A percentile compares a stretch with the other conserved stretches of the same genome.
These are phyloP conservation scores for Trachymyrmex cornetzi DNA, from an alignment of 1,140 invertebrate species.

Conservation along the genomic window DNA sequence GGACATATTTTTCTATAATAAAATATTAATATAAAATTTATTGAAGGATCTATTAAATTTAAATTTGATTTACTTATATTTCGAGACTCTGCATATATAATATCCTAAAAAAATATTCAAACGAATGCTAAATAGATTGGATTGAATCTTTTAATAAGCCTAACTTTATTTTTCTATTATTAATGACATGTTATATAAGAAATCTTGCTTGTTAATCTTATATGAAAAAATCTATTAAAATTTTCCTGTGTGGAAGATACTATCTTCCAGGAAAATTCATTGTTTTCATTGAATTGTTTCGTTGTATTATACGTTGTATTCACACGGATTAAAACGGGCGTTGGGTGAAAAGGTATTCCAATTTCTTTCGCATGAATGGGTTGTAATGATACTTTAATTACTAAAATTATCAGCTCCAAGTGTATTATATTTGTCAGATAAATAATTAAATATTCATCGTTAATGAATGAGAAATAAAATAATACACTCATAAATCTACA, in stretches of 20 bases:
- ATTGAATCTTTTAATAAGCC: not conserved
- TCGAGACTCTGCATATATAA: not conserved
- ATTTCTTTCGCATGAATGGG: constrained; percentile 11
- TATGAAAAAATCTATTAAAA: not conserved
- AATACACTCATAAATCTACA: constrained; percentile 21
- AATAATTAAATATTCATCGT: constrained; percentile 32
- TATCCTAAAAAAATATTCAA: not conserved
- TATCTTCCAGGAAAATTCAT: not conserved
- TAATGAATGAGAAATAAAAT: constrained; percentile 34
- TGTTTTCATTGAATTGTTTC: constrained; percentile 25
- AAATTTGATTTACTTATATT: constrained; percentile 6
- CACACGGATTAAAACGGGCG: constrained; percentile 15
- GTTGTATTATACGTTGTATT: not conserved
- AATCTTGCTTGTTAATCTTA: not conserved
- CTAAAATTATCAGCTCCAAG: constrained; percentile 5
- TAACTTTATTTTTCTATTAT: not conserved
- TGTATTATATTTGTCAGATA: constrained; percentile 36
- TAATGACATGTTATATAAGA: not conserved
- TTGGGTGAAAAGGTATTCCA: constrained; percentile 19
- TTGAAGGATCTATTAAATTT: not conserved
- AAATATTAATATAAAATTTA: constrained; percentile 22
- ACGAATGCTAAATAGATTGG: not conserved
- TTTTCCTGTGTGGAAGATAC: not conserved
- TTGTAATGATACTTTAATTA: constrained; percentile 34
- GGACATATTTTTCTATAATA: not conserved